Base-by-base conservation (phyloP, 2,113 vertebrate genomes). In the Piprites chloris region DNA sequence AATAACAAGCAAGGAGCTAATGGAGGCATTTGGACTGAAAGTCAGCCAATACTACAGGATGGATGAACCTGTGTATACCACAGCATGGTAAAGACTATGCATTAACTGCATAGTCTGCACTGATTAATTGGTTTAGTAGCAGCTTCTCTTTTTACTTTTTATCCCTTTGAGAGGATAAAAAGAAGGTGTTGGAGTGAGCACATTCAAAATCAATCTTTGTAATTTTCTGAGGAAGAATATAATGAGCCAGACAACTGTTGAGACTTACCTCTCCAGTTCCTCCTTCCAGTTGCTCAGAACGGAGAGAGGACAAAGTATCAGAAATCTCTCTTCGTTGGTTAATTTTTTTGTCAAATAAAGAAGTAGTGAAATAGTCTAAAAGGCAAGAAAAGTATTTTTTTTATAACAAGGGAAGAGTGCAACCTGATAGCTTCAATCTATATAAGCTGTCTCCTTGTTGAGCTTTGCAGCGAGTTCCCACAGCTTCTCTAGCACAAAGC, bases 271-370 rank as follows among this genome's bases (percentile, higher is more conserved):
- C 81, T 98, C 96, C 90, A 99, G 59, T 94, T 99, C 99, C 58
- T 98, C 98, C 85, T 98, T 98, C 99, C 99, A 99, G 97, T 99
- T 99, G 85, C 98, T 98, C 97, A 99, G 78, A 91, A 99, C 98
- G 2, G 99, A 99, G 33, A 99, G 97, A 16, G 99, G 99, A 85
- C 98, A 98, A 90, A 99, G 97, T 73, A 99, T 98, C 96, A 99
- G 96, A 96, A 99, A 99, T 2, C 96, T 98, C 62, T 98, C 98
- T 49, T 98, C 97, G 30, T 94, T 95, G 5, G 83, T 87, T 22
- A 98, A 63, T 74, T 96, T 97, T 95, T 98, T 98, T 9, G 86
- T 93, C 93, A 98, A 95, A 92, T 98, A 98, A 75, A 99, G 83
- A 97, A 99, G 97, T 87, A 99, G 84, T 73, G 98, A 98, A 94